phyloP scores from a whole-genome alignment of 2,888 invertebrate genomes.

The Villa cingulata region DNA sequence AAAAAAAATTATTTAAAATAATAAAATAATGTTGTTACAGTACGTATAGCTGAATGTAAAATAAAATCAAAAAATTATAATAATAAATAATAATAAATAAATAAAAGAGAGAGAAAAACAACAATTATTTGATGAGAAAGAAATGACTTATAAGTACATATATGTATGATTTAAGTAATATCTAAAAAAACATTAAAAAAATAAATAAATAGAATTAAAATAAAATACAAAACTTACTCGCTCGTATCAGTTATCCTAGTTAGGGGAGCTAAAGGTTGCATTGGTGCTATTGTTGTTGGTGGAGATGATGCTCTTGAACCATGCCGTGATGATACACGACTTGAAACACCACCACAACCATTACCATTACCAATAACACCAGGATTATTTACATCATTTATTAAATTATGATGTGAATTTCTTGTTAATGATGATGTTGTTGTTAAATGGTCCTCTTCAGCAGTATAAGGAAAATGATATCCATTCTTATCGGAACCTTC shows the following conservation, averaged over 20 bases:
- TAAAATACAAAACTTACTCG: conserved; percentile 41
- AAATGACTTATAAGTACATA: too few relatives aligned
- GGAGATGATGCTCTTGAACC: conserved; percentile 32
- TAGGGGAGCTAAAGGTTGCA: conserved; percentile 44
- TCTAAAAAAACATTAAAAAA: too few relatives aligned
- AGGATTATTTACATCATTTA: conserved; percentile 43
- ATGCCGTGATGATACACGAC: conserved; percentile 27
- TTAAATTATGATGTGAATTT: conserved; percentile 24
- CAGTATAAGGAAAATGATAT: conserved; percentile 73
- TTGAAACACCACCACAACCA: conserved; percentile 35
- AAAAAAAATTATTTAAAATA: too few relatives aligned
- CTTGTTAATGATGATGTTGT: conserved; percentile 14
- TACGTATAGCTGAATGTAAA: too few relatives aligned
- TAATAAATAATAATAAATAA: too few relatives aligned
- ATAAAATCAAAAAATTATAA: too few relatives aligned
- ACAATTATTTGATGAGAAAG: too few relatives aligned
- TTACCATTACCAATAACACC: conserved; percentile 37
- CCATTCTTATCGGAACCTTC: conserved; percentile 64
- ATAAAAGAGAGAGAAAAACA: too few relatives aligned
- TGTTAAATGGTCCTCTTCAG: conserved; percentile 60
- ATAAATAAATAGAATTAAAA: too few relatives aligned
- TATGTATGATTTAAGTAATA: too few relatives aligned
- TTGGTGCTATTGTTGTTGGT: conserved; percentile 40
- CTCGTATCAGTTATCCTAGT: conserved; percentile 50
- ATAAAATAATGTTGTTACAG: too few relatives aligned